Conservation (phyloP, 2,888 invertebrate genomes). For the Xanthorhoe designata region DNA sequence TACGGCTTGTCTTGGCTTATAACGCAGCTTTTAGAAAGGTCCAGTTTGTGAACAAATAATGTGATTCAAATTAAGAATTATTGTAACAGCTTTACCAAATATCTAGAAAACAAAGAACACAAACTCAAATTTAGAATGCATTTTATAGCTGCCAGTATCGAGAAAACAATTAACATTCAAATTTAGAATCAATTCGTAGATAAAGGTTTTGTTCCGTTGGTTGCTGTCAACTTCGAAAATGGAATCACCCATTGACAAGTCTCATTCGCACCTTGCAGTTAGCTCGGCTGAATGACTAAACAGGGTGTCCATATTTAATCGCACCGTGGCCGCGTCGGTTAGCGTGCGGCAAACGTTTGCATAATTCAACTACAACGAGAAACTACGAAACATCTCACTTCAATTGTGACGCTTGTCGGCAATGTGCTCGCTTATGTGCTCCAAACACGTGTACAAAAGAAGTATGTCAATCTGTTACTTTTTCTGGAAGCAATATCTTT, state of each 20-base stretch:
- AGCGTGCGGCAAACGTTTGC: constrained; percentile 68
- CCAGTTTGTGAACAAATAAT: neutral
- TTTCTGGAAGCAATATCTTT: neutral
- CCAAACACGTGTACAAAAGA: constrained; percentile 1
- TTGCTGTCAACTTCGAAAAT: constrained; percentile 12
- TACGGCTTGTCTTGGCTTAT: neutral
- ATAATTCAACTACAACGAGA: constrained; percentile 57
- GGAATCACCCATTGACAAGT: constrained; percentile 27
- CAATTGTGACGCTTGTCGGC: constrained; percentile 3
- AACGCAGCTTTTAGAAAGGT: neutral
- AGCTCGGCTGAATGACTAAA: constrained; percentile 67
- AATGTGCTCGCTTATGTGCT: neutral
- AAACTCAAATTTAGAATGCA: constrained; percentile 3
- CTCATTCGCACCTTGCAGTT: constrained; percentile 59
- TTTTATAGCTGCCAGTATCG: constrained; percentile 2
- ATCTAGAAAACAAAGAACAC: neutral
- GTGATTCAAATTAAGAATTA: neutral
- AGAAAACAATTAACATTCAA: neutral
- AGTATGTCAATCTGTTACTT: neutral
- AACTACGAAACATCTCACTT: constrained; percentile 22
- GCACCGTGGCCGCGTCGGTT: constrained; percentile 63
- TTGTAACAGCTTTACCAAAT: neutral
- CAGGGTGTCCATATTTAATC: constrained; percentile 74
- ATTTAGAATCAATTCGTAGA: neutral
- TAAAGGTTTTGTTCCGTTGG: neutral